Conservation (phyloP, 2,113 vertebrate genomes). For the Rhabdornis inornatus region DNA sequence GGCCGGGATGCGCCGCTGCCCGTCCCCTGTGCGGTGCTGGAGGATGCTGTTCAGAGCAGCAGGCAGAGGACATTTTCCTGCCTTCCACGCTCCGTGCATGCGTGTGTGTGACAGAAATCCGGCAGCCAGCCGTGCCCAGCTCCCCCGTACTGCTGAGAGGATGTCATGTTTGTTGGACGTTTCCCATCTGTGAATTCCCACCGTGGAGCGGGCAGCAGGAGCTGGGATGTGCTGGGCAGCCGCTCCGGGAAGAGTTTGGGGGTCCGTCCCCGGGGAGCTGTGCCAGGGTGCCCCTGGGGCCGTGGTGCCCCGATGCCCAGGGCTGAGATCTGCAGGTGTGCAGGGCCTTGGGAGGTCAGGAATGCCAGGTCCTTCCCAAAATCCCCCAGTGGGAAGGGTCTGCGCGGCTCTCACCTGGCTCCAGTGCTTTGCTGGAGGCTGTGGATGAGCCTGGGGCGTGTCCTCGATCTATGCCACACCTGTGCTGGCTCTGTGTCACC, state of each 20-base stretch:
- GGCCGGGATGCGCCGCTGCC: neutral
- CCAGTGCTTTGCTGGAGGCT: neutral
- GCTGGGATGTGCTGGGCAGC: neutral
- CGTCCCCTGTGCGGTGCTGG: rapidly evolving
- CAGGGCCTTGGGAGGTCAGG: rapidly evolving
- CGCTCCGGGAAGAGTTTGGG: neutral
- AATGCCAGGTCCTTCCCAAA: neutral
- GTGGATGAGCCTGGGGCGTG: rapidly evolving
- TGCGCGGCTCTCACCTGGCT: neutral
- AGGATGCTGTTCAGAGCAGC: neutral
- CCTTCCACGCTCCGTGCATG: neutral
- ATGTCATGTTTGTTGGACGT: neutral
- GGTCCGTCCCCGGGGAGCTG: neutral
- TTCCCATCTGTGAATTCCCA: neutral
- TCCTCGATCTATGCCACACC: rapidly evolving
- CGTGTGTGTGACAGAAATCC: neutral
- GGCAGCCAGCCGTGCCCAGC: neutral
- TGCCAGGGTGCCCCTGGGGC: neutral
- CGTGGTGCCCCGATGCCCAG: neutral
- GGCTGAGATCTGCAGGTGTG: neutral
- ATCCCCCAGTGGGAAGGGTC: neutral
- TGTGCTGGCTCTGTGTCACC: neutral
- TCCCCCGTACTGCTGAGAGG: neutral
- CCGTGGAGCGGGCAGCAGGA: neutral
- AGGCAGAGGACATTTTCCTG: conserved; percentile 20